A percentile compares a stretch with the other conserved stretches of the same genome.
Evolutionary conservation across 2,888 invertebrate species (phyloP).

Genomic region (Ditylenchus weischeri): DNA sequence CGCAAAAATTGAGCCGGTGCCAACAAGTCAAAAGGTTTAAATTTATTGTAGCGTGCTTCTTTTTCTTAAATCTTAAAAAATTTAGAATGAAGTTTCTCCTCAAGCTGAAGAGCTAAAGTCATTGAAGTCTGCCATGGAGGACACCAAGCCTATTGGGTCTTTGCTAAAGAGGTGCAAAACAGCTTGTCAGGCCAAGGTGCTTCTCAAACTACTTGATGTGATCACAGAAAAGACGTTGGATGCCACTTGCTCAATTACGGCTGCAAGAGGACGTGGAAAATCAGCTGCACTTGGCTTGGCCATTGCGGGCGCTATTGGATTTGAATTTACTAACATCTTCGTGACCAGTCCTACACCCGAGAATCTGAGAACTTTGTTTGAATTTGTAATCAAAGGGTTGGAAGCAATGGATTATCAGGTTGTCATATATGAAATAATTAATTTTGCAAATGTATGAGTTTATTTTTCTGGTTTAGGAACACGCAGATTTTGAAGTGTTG

Average conservation of each 20-base stretch:
- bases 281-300: conserved; percentile 85
- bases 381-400: conserved; percentile 85
- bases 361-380: conserved; percentile 92
- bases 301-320: conserved; percentile 68
- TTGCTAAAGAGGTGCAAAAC: conserved; percentile 85
- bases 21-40: conserved; percentile 36
- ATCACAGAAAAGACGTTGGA: conserved; percentile 84
- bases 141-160: conserved; percentile 85
- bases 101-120: conserved; percentile 70
- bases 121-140: conserved; percentile 77
- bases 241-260: conserved; percentile 89
- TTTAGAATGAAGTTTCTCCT: conserved; percentile 45
- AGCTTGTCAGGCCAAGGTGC: conserved; percentile 72
- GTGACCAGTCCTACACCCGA: conserved; percentile 97
- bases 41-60: not conserved
- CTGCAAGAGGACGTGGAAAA: conserved; percentile 90
- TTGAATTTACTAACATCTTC: conserved; percentile 83
- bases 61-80: not conserved
- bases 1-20: conserved; percentile 74
- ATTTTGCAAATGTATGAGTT: not conserved
- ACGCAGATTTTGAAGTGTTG: conserved; percentile 87
- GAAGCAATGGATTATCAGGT: conserved; percentile 80
- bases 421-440: conserved; percentile 17
- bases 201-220: conserved; percentile 87
- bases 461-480: conserved; percentile 70